Conservation (phyloP, 1,140 invertebrate species). For the Phymorhynchus buccinoides region DNA sequence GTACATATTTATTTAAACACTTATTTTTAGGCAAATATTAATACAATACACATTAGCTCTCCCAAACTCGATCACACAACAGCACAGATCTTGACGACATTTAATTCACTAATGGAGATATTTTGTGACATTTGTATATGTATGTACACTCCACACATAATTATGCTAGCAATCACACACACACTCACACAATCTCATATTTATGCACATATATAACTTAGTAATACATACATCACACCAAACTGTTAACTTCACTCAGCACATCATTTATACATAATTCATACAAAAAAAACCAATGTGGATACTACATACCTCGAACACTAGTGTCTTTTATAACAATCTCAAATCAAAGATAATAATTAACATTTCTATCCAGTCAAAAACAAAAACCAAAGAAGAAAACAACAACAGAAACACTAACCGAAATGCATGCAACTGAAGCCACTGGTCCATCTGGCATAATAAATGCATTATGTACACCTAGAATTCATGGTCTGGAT, state of each 20-base stretch:
- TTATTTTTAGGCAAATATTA: neutral
- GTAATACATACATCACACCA: no score
- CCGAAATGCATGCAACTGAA: neutral
- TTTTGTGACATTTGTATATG: no score
- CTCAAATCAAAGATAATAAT: no score
- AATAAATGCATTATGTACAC: neutral
- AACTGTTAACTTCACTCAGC: neutral
- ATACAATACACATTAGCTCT: neutral
- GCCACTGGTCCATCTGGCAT: neutral
- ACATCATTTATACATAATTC: neutral
- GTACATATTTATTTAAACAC: neutral
- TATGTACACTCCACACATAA: neutral
- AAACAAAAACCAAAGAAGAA: no score
- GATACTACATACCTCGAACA: no score
- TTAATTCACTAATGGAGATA: no score
- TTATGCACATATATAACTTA: no score
- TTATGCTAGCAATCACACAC: neutral
- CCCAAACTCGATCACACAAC: no score
- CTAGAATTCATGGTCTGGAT: neutral
- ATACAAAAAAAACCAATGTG: neutral
- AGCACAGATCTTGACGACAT: neutral
- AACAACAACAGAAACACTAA: neutral
- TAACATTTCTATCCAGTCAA: neutral
- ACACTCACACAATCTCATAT: no score
- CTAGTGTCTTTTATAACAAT: no score